Base-by-base conservation (phyloP, 92 coral and sea anemone species). In the Parazoanthus darwini region DNA sequence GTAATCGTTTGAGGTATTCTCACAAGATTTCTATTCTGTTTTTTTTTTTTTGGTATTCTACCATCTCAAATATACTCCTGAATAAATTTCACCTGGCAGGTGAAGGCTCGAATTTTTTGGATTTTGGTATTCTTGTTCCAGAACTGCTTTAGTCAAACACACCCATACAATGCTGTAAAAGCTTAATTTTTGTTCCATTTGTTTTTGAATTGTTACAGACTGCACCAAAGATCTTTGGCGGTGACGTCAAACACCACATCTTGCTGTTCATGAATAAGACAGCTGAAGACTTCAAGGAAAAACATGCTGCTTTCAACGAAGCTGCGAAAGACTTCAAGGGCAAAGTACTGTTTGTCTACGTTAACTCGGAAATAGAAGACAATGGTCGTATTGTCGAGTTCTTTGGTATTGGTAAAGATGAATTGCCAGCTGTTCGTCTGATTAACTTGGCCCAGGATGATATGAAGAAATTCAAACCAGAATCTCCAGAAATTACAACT, bases 211-310 rank as follows among this genome's bases (percentile, higher is more conserved):
- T 63, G 70, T 26, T 63, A 13, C 63, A 95, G 96, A 97, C 96
- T 91, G 99, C 99, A 63, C 99, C 99, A 71, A 97, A 97, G 94
- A 97, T 97, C 89, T 97, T 97, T 91, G 99, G 99, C 54, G 99
- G 99, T 42, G 98, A 97, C 0, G 77, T 97, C 56, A 97, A 97
- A 89, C 95, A 94, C 67, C 99, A 97, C 58, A 86, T 97, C 77
- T 92, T 97, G 77, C 84, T 97, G 74, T 97, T 97, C 78, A 90
- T 89, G 74, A 94, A 93, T 92, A 97, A 95, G 80, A 95, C 93
- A 46, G 88, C 93, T 25, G 97, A 94, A 1, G 91, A 65, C 37
- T 97, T 92, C 94, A 88, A 97, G 74, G 94, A 81, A 25, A 90
- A 89, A 91, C 88, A 91, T 13, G 96, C 90, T 38, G 89, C 90